Evolutionary conservation across 2,113 vertebrate species (phyloP).

Genomic region (Bos indicus): DNA sequence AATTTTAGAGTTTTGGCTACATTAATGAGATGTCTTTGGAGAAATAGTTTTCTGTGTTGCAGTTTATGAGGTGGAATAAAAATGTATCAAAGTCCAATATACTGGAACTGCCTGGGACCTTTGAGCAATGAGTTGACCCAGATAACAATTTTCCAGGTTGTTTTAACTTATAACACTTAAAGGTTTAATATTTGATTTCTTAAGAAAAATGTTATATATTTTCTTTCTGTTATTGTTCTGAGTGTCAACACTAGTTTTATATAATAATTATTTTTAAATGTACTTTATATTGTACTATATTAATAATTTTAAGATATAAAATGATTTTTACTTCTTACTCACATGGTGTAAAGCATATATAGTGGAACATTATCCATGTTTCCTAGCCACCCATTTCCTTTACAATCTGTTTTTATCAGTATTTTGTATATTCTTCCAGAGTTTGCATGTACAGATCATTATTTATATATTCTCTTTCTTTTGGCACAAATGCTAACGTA

Average conservation of each 20-base stretch:
- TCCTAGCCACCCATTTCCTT: neutral
- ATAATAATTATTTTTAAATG: neutral
- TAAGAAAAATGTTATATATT: neutral
- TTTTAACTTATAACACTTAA: neutral
- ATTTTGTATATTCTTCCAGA: neutral
- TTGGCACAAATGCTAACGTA: neutral
- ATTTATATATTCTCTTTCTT: neutral
- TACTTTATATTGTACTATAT: neutral
- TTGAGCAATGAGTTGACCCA: neutral
- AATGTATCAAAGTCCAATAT: neutral
- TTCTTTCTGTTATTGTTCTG: conserved; percentile 18
- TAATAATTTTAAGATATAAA: conserved; percentile 15
- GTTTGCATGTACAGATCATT: neutral
- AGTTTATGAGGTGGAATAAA: conserved; percentile 8
- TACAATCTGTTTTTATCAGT: neutral
- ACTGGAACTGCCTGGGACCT: conserved; percentile 5
- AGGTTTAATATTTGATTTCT: neutral
- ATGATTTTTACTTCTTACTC: neutral
- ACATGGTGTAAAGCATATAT: neutral
- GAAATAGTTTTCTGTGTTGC: neutral
- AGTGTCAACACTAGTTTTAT: neutral
- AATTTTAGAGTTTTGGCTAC: neutral
- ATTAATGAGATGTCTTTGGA: neutral
- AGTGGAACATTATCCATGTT: neutral
- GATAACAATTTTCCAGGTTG: neutral